These are phyloP conservation scores for Amniataba percoides DNA, from an alignment of 2,797 vertebrate species.

Conservation along the genomic window DNA sequence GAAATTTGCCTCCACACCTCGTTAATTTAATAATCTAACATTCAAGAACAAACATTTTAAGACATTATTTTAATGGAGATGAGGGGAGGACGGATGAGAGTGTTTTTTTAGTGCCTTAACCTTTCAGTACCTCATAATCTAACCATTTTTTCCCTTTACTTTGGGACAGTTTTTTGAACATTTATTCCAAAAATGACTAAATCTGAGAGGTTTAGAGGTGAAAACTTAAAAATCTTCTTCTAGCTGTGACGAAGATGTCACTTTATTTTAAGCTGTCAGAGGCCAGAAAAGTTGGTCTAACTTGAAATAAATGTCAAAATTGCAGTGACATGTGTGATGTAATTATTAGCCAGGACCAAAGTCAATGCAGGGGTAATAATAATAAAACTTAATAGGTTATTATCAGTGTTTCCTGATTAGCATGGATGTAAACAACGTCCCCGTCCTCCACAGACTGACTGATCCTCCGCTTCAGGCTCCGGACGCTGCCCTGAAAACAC, in stretches of 20 bases:
- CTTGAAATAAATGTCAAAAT: background rate
- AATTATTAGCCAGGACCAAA: background rate
- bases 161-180: background rate
- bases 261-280: background rate
- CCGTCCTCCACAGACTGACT: constrained; percentile 1
- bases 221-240: background rate
- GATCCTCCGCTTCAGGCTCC: constrained; percentile 29
- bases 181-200: background rate
- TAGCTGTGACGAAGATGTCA: background rate
- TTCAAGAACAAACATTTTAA: background rate
- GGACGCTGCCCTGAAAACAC: constrained; percentile 67
- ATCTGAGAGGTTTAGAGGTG: background rate
- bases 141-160: background rate
- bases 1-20: too few species aligned
- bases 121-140: background rate
- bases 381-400: too few species aligned
- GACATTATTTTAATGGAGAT: background rate
- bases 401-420: too few species aligned
- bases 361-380: background rate
- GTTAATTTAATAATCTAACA: too few species aligned
- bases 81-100: background rate
- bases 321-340: background rate
- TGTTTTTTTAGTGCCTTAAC: background rate
- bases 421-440: constrained; percentile 23
- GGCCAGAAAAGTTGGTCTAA: background rate